Percentiles rank a stretch among this genome's conserved stretches.
These are phyloP conservation scores for Contarinia nasturtii DNA, from an alignment of 1,140 invertebrate species.

Conservation along the genomic window DNA sequence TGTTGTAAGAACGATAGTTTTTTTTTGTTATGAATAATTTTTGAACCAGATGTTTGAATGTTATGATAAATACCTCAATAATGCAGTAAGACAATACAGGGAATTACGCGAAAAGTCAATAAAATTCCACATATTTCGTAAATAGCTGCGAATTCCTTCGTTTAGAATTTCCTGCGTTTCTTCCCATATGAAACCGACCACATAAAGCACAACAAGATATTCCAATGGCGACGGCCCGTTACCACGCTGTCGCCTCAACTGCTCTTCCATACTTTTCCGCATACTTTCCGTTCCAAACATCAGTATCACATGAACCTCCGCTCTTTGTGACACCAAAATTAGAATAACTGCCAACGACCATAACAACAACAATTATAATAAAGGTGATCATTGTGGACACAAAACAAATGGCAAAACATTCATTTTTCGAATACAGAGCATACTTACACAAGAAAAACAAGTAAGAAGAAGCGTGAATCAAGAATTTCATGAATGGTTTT, in stretches of 20 bases:
- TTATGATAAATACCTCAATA: constrained; percentile 32
- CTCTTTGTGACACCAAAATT: constrained; percentile 71
- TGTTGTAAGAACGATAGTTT: constrained; percentile 5
- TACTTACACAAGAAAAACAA: constrained; percentile 73
- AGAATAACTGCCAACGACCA: constrained; percentile 41
- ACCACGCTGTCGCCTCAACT: constrained; percentile 48
- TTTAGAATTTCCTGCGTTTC: constrained; percentile 77
- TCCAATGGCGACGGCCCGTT: constrained; percentile 60
- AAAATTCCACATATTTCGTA: constrained; percentile 89
- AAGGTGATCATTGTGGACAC: not conserved
- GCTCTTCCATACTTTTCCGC: constrained; percentile 34
- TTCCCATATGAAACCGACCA: constrained; percentile 76
- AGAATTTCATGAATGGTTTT: constrained; percentile 88
- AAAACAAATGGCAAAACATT: not conserved
- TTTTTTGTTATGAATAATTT: too few species aligned
- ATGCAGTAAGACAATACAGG: constrained; percentile 59
- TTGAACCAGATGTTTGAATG: not conserved
- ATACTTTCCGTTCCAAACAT: constrained; percentile 47
- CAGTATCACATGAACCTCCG: constrained; percentile 52
- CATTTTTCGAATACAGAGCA: too few species aligned
- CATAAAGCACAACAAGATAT: constrained; percentile 54
- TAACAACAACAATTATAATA: not conserved
- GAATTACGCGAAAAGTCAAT: constrained; percentile 83
- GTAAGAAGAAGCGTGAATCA: constrained; percentile 80
- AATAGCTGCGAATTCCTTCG: constrained; percentile 64